Evolutionary conservation across 2,797 vertebrate genomes (phyloP), one percentile per base, ranked within the genome.

Genomic region (Fringilla coelebs): DNA sequence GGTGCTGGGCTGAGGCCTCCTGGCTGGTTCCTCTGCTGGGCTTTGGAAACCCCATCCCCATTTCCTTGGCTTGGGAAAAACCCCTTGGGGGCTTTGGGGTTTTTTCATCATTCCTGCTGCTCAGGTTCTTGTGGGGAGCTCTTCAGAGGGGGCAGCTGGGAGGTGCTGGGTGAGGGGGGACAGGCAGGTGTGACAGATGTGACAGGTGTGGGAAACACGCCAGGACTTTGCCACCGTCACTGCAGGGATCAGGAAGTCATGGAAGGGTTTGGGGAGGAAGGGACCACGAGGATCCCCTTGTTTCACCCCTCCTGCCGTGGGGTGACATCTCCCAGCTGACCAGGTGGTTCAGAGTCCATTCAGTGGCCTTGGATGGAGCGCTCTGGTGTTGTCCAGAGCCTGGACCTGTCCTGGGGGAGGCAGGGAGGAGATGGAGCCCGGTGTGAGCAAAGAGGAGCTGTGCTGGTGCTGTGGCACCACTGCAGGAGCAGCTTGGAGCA

Each of bases 151-250:
- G 10, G 8, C 11, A 26, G n/a, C 22, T 55, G 45, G 36, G 67
- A 71, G 41, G 57, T 26, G 58, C 20, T 31, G 67, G 66, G 28
- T 17, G 41, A 63, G 40, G 5, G 11, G 66, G 51, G 22, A 45
- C 17, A 20, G 34, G 20, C 19, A 57, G 38, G 19, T 11, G 61
- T 54, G 43, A 38, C 15, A 52, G 38, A 17, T 10, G 60, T 57
- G 55, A 57, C n/a, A 34, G 29, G 14, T 6, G 28, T 3, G 6
- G 29, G 43, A 40, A 46, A 57, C n/a, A 14, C 45, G 36, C 43
- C 0, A 0, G 0, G 17, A 12, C 21, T 15, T 36, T 7, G 1
- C 10, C 18, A 3, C 17, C 0, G 0, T 8, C 5, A 1, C 2
- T 34, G 48, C 43, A 63, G 48, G 12, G 19, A 9, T 9, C 40